Evolutionary conservation across 2,797 vertebrate species (phyloP).

Genomic region (Rhynchonycteris naso): DNA sequence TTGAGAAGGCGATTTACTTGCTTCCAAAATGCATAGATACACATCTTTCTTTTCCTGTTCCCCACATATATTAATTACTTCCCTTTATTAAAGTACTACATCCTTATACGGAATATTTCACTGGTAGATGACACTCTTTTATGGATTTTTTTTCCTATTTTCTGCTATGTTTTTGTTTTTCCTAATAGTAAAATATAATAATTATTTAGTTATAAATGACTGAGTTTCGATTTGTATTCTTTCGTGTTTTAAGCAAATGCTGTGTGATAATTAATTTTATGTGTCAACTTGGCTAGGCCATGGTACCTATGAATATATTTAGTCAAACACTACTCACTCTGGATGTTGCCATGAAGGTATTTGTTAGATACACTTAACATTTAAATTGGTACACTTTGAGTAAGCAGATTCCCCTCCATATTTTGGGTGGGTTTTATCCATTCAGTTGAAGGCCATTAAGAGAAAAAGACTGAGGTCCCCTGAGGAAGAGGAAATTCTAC

Average conservation of each 20-base stretch:
- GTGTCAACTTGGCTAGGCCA: conserved; percentile 76
- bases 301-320: conserved; percentile 51
- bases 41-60: neutral
- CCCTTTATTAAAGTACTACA: conserved; percentile 80
- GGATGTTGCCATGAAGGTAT: neutral
- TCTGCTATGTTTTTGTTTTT: conserved; percentile 79
- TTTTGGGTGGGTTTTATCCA: neutral
- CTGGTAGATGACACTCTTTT: conserved; percentile 76
- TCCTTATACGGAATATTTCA: conserved; percentile 80
- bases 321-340: conserved; percentile 46
- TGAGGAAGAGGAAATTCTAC: neutral
- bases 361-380: neutral
- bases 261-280: conserved; percentile 69
- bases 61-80: neutral
- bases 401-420: neutral
- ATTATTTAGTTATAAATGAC: conserved; percentile 81
- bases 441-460: neutral
- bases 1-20: conserved; percentile 73
- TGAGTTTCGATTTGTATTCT: conserved; percentile 79
- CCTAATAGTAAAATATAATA: conserved; percentile 81
- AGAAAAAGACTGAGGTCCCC: neutral
- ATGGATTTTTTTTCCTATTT: conserved; percentile 46
- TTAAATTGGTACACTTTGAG: neutral
- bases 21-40: conserved; percentile 1
- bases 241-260: conserved; percentile 77